phyloP scores from a whole-genome alignment of 2,888 invertebrate species.

The Uropetala carovei region DNA sequence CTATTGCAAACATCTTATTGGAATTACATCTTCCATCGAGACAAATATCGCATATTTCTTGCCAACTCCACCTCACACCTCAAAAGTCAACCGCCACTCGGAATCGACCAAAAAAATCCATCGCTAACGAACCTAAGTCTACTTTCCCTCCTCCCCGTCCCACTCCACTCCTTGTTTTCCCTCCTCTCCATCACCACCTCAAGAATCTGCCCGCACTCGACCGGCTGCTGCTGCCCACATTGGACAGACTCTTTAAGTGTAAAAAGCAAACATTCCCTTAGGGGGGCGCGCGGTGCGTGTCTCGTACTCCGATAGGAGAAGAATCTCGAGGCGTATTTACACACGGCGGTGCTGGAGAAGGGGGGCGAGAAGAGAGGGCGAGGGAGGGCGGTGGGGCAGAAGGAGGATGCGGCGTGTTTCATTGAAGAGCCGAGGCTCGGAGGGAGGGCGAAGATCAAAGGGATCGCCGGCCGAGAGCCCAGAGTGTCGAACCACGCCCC shows the following conservation, averaged over 20 bases:
- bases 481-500: constrained; percentile 27
- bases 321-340: not conserved
- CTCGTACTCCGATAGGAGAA: not conserved
- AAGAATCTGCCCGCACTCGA: too few relatives aligned
- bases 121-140: too few relatives aligned
- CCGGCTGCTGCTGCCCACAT: not conserved
- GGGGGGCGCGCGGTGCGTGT: not conserved
- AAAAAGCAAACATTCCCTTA: constrained; percentile 1
- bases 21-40: not conserved
- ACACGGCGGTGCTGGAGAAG: not conserved
- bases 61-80: not conserved
- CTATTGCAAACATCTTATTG: not conserved
- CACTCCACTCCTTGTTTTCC: not conserved
- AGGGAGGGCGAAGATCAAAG: not conserved
- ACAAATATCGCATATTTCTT: not conserved
- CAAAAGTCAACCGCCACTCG: not conserved
- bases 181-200: too few relatives aligned
- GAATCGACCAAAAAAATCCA: too few relatives aligned
- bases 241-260: not conserved
- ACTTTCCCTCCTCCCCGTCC: too few relatives aligned
- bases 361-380: not conserved
- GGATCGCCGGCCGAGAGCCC: not conserved
- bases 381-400: not conserved
- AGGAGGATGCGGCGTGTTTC: not conserved
- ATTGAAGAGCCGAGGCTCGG: not conserved